Conservation (phyloP, 1,140 invertebrate genomes). For the Vollenhovia emeryi region DNA sequence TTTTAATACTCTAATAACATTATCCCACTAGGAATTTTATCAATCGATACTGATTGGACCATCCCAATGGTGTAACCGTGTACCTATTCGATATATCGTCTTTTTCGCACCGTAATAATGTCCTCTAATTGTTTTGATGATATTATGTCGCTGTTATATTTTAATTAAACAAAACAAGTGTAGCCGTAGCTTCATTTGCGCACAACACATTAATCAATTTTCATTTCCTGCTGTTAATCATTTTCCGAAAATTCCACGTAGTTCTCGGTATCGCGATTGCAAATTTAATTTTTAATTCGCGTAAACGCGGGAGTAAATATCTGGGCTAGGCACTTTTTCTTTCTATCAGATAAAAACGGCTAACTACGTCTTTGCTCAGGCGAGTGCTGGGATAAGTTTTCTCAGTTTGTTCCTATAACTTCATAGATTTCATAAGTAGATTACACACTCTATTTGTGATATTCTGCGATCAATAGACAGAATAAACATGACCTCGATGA, state of each 20-base stretch:
- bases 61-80: not conserved
- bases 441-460: constrained; percentile 48
- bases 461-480: constrained; percentile 42
- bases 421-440: constrained; percentile 51
- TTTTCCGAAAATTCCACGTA: not conserved
- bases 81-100: not conserved
- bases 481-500: constrained; percentile 46
- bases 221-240: not conserved
- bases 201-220: not conserved
- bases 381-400: not conserved
- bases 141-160: not conserved
- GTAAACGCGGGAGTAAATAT: not conserved
- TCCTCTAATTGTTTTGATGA: not conserved
- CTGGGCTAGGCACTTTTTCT: not conserved
- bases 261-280: not conserved
- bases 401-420: constrained; percentile 36
- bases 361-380: not conserved
- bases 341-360: not conserved
- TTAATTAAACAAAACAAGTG: not conserved
- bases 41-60: not conserved
- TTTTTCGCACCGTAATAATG: not conserved
- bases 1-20: constrained; percentile 43
- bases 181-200: not conserved
- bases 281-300: constrained; percentile 6
- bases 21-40: constrained; percentile 22